phyloP scores from a whole-genome alignment of 2,888 invertebrate species.

The Trichacis sp. region DNA sequence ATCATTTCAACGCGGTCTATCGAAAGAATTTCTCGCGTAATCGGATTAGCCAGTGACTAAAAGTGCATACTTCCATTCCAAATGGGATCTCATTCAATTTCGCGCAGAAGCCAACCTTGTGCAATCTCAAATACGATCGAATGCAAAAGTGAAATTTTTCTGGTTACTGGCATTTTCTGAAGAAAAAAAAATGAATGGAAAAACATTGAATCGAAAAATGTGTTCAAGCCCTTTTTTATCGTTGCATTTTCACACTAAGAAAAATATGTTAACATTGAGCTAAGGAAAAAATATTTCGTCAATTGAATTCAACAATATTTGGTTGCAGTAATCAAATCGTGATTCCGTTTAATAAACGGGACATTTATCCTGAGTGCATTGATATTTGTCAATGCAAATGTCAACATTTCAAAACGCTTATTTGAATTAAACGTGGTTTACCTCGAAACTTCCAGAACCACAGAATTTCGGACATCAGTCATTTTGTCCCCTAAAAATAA shows the following conservation, averaged over 20 bases:
- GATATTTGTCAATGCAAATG: too few species aligned
- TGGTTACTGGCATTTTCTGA: constrained; percentile 20
- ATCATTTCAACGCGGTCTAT: constrained; percentile 31
- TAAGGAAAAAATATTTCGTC: too few species aligned
- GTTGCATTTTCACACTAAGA: neutral
- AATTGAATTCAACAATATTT: too few species aligned
- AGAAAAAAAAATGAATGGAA: constrained; percentile 19
- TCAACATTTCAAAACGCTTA: too few species aligned
- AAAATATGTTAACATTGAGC: too few species aligned
- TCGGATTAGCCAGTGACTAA: constrained; percentile 51
- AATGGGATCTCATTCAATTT: constrained; percentile 53
- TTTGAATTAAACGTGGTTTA: too few species aligned
- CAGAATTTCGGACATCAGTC: too few species aligned
- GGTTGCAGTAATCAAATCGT: too few species aligned
- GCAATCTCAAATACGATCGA: constrained; percentile 56
- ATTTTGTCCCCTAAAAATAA: too few species aligned
- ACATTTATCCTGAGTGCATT: too few species aligned
- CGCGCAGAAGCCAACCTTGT: constrained; percentile 48
- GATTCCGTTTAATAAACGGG: too few species aligned
- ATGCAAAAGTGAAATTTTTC: constrained; percentile 49
- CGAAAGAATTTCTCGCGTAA: constrained; percentile 9
- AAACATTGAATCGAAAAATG: constrained; percentile 9
- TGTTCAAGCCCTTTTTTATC: constrained; percentile 8
- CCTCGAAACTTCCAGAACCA: too few species aligned
- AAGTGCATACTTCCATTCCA: constrained; percentile 36